Conservation (phyloP, 1,140 invertebrate genomes). For the Heliconius hewitsoni region DNA sequence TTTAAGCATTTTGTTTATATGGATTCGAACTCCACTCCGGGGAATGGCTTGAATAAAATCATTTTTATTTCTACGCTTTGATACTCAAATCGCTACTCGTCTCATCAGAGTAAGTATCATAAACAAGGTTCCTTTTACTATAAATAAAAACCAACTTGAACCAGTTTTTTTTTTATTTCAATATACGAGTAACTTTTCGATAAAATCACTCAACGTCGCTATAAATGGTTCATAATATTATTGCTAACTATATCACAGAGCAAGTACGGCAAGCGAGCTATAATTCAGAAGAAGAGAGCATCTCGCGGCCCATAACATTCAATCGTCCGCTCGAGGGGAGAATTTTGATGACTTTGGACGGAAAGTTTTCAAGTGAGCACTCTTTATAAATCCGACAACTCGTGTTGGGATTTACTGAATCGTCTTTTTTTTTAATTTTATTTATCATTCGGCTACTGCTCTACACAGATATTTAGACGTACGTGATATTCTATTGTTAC, state of each 20-base stretch:
- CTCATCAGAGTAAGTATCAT: too few relatives aligned
- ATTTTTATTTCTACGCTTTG: too few relatives aligned
- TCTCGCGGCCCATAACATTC: slow-evolving; percentile 74
- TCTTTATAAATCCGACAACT: slow-evolving; percentile 73
- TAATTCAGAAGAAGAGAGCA: slow-evolving; percentile 69
- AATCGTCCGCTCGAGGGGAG: slow-evolving; percentile 73
- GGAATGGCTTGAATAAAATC: too few relatives aligned
- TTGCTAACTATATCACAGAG: slow-evolving; percentile 47
- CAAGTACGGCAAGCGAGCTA: slow-evolving; percentile 56
- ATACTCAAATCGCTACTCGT: too few relatives aligned
- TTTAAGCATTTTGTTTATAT: too few relatives aligned
- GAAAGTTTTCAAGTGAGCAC: slow-evolving; percentile 70
- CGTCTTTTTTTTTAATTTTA: slow-evolving; percentile 65
- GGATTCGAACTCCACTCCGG: too few relatives aligned
- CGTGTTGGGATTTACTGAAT: slow-evolving; percentile 75
- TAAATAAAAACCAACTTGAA: too few relatives aligned
- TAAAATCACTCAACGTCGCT: background rate
- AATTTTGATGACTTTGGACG: slow-evolving; percentile 74
- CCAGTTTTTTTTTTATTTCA: too few relatives aligned
- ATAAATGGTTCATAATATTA: slow-evolving; percentile 23
- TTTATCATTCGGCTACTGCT: slow-evolving; percentile 66
- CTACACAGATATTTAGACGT: slow-evolving; percentile 55
- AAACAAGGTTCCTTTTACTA: too few relatives aligned
- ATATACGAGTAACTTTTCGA: too few relatives aligned
- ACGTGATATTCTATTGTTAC: slow-evolving; percentile 19